Base-by-base conservation (phyloP, 2,113 vertebrate species). In the Mastomys natalensis region DNA sequence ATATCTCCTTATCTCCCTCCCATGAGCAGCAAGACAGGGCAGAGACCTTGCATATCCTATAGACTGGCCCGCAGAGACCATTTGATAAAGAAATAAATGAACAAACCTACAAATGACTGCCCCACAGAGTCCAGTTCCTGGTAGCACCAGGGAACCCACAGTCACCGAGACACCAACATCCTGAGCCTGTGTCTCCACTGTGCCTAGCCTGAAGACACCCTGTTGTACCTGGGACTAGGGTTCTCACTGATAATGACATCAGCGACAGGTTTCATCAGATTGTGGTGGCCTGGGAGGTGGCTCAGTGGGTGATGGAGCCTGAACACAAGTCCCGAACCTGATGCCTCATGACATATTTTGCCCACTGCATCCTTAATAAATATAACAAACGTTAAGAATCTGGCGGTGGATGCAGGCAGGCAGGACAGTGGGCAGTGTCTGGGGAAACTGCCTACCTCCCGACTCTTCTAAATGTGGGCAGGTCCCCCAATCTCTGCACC, bases 111-210 rank as follows among this genome's bases (percentile, higher is more conserved):
- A 72, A 58, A 91, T 31, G 37, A 45, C 43, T 13, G 0, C 12
- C 55, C 31, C 40, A 48, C 40, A 40, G 74, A 87, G 89, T 73
- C 62, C 62, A 64, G 58, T 45, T 82, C 68, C 93, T 66, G 37
- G 62, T 13, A 0, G 48, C 13, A 58, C 64, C n/a, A 89, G 60
- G 40, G 45, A 26, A 13, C n/a, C 64, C 0, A 1, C 0, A 15
- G 60, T 48, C 37, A 24, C 55, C 7, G 4, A 31, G 48, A 19
- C 55, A 53, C 45, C 21, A 26, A 40, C 58, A 78, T 9, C 66
- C 74, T n/a, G 21, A n/a, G 17, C 58, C 58, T 64, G 26, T 31
- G 26, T 40, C 19, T 34, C 34, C 12, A 3, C n/a, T 22, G 48
- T 13, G 87, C n/a, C 70, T 60, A 82, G 45, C 48, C 86, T n/a